These are phyloP conservation scores for Hassar affinis DNA, from an alignment of 2,113 vertebrate species.

Conservation along the genomic window DNA sequence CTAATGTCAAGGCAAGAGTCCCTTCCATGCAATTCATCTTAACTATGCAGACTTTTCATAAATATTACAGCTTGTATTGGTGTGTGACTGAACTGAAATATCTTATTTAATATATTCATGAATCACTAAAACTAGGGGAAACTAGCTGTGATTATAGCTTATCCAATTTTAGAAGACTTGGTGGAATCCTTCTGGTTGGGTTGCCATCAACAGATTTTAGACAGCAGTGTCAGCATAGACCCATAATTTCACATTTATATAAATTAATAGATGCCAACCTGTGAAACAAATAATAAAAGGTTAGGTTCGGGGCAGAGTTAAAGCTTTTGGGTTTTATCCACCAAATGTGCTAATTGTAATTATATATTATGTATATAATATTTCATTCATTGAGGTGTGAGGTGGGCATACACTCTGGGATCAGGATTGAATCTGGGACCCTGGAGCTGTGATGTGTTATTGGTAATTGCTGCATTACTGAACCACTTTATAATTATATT, in stretches of 20 bases:
- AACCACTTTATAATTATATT: neutral
- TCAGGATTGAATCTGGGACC: neutral
- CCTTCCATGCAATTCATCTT: conserved; percentile 62
- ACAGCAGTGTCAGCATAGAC: neutral
- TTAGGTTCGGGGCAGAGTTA: neutral
- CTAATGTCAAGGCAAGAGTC: conserved; percentile 61
- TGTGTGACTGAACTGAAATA: conserved; percentile 29
- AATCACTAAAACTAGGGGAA: neutral
- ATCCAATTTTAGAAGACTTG: neutral
- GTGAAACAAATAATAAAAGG: neutral
- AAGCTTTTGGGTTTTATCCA: neutral
- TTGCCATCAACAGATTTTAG: neutral
- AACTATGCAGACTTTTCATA: conserved; percentile 63
- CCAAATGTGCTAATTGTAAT: neutral
- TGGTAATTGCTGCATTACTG: neutral
- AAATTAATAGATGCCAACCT: neutral
- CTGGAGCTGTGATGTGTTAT: neutral
- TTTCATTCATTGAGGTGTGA: neutral
- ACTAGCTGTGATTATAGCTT: neutral
- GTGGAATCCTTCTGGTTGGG: neutral
- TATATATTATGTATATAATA: neutral
- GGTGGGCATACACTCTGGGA: neutral
- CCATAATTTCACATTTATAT: conserved; percentile 7
- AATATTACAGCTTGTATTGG: conserved; percentile 37
- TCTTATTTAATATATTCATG: conserved; percentile 24